Percentiles rank a stretch among this genome's conserved stretches.
Evolutionary conservation across 2,797 vertebrate genomes (phyloP).

Genomic region (Diglossa cyanea): DNA sequence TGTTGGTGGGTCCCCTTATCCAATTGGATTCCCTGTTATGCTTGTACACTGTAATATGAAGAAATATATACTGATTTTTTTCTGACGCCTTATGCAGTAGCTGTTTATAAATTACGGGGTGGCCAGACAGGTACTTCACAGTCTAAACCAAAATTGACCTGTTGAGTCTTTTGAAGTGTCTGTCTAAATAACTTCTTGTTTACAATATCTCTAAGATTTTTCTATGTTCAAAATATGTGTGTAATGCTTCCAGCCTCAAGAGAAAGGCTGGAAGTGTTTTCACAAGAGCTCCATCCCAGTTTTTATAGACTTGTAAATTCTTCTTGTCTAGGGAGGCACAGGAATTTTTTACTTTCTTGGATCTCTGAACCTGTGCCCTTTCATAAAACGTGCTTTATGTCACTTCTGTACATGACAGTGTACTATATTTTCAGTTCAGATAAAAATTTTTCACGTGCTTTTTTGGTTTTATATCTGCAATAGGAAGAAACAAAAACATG

Average conservation of each 20-base stretch:
- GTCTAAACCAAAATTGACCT: background rate
- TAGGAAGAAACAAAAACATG: background rate
- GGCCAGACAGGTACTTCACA: background rate
- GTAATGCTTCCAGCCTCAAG: background rate
- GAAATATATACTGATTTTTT: background rate
- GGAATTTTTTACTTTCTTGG: background rate
- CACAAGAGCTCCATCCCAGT: background rate
- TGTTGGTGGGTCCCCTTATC: background rate
- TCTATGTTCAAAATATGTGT: background rate
- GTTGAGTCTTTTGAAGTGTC: background rate
- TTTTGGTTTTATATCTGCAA: background rate
- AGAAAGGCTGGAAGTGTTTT: background rate
- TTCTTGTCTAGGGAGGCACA: background rate
- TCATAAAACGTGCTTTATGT: background rate
- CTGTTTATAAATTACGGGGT: background rate
- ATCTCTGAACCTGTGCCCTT: background rate
- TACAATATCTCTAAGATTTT: background rate
- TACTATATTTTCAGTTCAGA: background rate
- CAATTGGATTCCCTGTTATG: background rate
- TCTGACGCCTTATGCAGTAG: background rate
- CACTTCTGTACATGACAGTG: background rate
- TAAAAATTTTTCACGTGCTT: accelerated
- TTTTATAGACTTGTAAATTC: background rate
- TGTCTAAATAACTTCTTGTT: background rate
- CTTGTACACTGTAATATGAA: background rate